These are phyloP conservation scores for Sceloporus tristichus DNA, from an alignment of 2,113 vertebrate genomes.

Conservation along the genomic window DNA sequence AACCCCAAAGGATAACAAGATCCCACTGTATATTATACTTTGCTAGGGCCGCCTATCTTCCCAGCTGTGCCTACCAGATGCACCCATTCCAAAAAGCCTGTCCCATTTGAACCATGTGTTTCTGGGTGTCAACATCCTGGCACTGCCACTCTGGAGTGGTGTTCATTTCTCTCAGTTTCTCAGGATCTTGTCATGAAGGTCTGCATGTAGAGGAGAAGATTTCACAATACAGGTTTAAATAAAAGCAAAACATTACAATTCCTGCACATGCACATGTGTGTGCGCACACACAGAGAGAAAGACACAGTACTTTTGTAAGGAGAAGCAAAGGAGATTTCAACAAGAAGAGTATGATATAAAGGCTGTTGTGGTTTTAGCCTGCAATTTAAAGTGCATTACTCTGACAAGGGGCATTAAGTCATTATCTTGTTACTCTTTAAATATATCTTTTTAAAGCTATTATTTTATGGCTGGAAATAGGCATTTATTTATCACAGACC, in stretches of 20 bases:
- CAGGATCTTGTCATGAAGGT: not conserved
- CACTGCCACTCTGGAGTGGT: too few relatives aligned
- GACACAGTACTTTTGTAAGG: not conserved
- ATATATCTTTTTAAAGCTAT: constrained; percentile 28
- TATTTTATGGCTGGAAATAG: constrained; percentile 27
- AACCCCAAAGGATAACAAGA: too few relatives aligned
- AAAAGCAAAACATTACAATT: not conserved
- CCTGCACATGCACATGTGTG: not conserved
- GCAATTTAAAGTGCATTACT: constrained; percentile 43
- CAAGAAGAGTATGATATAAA: constrained; percentile 1
- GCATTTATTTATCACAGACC: constrained; percentile 1
- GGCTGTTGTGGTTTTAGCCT: not conserved
- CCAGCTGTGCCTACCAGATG: not conserved
- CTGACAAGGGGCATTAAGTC: constrained; percentile 13
- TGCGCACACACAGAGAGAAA: not conserved
- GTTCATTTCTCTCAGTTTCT: too few relatives aligned
- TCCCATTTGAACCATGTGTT: not conserved
- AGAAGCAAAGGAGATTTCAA: not conserved
- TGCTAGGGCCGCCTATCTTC: not conserved
- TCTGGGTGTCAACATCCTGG: not conserved
- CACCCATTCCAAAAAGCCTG: not conserved
- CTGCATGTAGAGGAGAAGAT: too few relatives aligned
- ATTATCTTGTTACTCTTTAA: constrained; percentile 35
- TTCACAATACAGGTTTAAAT: not conserved
- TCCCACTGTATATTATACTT: not conserved